Conservation (phyloP, 1,140 invertebrate genomes). For the Chymomyza costata region DNA sequence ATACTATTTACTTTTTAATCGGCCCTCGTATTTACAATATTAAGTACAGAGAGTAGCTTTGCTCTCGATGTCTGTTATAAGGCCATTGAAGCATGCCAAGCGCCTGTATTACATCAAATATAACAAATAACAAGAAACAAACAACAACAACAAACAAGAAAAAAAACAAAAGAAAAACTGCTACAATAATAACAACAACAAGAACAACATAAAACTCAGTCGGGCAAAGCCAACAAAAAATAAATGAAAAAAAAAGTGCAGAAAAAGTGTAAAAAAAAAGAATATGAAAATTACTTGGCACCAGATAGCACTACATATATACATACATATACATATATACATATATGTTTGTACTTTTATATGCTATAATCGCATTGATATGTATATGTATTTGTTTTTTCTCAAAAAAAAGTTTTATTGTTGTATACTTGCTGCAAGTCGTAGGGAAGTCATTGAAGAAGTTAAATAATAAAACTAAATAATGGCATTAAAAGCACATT, state of each 20-base stretch:
- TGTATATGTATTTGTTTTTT: too few species aligned
- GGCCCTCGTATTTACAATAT: too few species aligned
- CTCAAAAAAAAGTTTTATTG: constrained; percentile 17
- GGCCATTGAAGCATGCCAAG: constrained; percentile 7
- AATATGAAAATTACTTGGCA: constrained; percentile 15
- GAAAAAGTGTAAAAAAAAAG: constrained; percentile 14
- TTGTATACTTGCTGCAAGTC: constrained; percentile 28
- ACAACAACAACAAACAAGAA: background rate
- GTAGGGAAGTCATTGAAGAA: constrained; percentile 18
- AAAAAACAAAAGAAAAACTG: constrained; percentile 5
- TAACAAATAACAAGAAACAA: too few species aligned
- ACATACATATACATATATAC: constrained; percentile 1
- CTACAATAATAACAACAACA: background rate
- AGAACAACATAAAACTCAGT: constrained; percentile 18
- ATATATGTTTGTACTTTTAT: background rate
- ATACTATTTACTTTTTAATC: too few species aligned
- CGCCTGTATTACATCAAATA: constrained; percentile 2
- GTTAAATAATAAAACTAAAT: constrained; percentile 25
- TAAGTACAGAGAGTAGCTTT: too few species aligned
- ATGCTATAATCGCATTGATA: too few species aligned
- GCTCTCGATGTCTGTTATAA: constrained; percentile 8
- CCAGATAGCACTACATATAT: constrained; percentile 2
- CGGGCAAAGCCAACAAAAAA: constrained; percentile 16
- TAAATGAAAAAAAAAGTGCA: constrained; percentile 27
- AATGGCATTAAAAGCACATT: constrained; percentile 14